Evolutionary conservation across 1,140 invertebrate genomes (phyloP), one percentile per base, ranked within the genome.

Genomic region (Leptinotarsa texana): DNA sequence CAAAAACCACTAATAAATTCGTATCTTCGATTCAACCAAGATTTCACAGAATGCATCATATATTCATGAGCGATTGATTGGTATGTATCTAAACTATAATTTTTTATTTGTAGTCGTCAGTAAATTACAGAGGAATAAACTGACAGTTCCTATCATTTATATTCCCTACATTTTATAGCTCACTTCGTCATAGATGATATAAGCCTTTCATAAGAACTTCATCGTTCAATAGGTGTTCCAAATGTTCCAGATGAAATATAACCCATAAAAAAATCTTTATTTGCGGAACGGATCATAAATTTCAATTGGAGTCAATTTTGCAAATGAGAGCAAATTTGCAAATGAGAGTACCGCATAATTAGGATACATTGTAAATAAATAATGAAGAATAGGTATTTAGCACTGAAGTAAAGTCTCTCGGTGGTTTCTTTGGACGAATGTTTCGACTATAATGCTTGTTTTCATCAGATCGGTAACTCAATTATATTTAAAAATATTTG

Each of bases 241-340:
- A 71, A 27, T 71, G 69, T 71, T 22, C 22, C 22, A 71, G 57
- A 61, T 71, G 57, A 71, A 71, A 71, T 71, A 71, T 62, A 27
- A 51, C 69, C 22, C 22, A 61, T 71, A 71, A 71, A 71, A 22
- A n/a, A 13, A 68, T 68, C n/a, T 24, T 33, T 68, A 68, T 68
- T 42, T 15, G 5, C 5, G 13, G 24, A 68, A 33, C 66, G 66
- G 24, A 24, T 47, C 18, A 42, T 68, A 47, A 68, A 42, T 68
- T 42, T 42, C 18, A 42, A 68, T 47, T 42, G 13, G n/a, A 42
- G 66, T 13, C 11, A 33, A 15, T 49, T 68, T 68, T 18, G 66
- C 66, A 57, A 57, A 57, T 3, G 51, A 57, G 15, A 24, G 42
- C 27, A 33, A 15, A 68, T 68, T 68, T 18, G 66, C 66, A 57